Percentiles rank a stretch among this genome's conserved stretches.
Evolutionary conservation across 1,140 invertebrate genomes (phyloP).

Genomic region (Tenebrio molitor): DNA sequence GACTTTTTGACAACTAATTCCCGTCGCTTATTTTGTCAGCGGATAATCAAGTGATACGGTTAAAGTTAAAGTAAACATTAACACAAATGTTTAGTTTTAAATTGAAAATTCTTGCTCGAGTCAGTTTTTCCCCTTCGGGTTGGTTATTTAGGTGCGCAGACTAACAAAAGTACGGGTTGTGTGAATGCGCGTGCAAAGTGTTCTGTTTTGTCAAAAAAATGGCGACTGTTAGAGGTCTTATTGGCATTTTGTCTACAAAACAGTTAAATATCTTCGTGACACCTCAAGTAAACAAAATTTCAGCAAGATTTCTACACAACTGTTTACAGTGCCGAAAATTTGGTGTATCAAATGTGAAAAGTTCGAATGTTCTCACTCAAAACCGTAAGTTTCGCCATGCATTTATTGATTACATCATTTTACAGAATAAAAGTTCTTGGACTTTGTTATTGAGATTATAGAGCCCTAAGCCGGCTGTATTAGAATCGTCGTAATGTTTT

Average conservation of each 20-base stretch:
- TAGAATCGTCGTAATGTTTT: conserved; percentile 27
- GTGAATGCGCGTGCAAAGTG: too few species aligned
- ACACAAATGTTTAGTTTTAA: too few species aligned
- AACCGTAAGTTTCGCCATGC: conserved; percentile 54
- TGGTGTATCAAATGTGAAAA: conserved; percentile 53
- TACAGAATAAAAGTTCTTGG: conserved; percentile 52
- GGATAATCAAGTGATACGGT: too few species aligned
- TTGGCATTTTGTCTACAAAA: conserved; percentile 62
- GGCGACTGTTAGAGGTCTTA: conserved; percentile 63
- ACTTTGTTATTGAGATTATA: conserved; percentile 14
- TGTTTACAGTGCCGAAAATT: conserved; percentile 60
- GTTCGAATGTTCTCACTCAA: conserved; percentile 51
- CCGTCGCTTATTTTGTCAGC: too few species aligned
- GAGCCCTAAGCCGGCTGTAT: neutral
- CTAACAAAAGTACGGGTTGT: too few species aligned
- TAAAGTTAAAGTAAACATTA: too few species aligned
- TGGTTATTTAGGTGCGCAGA: too few species aligned
- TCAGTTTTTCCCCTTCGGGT: too few species aligned
- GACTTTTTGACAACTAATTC: too few species aligned
- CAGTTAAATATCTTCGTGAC: conserved; percentile 61
- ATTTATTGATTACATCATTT: conserved; percentile 59
- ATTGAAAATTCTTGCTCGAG: too few species aligned
- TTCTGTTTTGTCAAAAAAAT: conserved; percentile 55
- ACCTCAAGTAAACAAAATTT: conserved; percentile 56
- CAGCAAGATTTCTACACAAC: conserved; percentile 59